Base-by-base conservation (phyloP, 2,113 vertebrate genomes). In the Callionymus lyra region DNA sequence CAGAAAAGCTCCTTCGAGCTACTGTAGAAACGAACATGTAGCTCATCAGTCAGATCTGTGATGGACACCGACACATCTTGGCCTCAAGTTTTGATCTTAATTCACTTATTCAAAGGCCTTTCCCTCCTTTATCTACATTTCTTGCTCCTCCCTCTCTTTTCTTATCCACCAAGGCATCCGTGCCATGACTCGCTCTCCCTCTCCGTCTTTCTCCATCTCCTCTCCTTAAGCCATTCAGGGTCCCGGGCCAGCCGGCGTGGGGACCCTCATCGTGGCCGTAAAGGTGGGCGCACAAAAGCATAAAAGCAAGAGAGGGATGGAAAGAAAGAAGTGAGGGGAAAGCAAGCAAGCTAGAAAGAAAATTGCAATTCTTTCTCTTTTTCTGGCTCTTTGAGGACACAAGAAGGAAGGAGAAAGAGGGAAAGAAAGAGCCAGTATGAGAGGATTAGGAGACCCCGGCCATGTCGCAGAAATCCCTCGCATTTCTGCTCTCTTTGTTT, bases 401-500 rank as follows among this genome's bases (percentile, higher is more conserved):
- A 86, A 86, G 85, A 87, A 90, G 85, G 74, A 77, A 71, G 84
- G 75, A 65, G 87, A 87, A 87, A 85, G 61, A 82, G 79, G 85
- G 81, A 87, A 67, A 86, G 43, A 87, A 90, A 86, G 75, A 71
- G 72, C 86, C 62, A 72, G 86, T 87, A 86, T 87, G 85, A 77
- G 82, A 81, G 87, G 84, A 91, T 89, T 89, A 93, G 89, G 81
- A 82, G 79, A 84, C 83, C 79, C 84, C 81, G 87, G 82, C 77
- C 89, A 89, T 90, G 85, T 87, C 82, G 77, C 85, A 84, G 84
- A 87, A 83, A 85, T 79, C 88, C 84, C 86, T 87, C 77, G 65
- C 85, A 85, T 90, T 90, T 87, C 82, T 86, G 72, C 72, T 75
- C 68, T 82, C 82, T 89, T 92, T 92, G 90, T 91, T 91, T 91